Evolutionary conservation across 2,113 vertebrate genomes (phyloP), one percentile per base, ranked within the genome.

Genomic region (Rafetus swinhoei): DNA sequence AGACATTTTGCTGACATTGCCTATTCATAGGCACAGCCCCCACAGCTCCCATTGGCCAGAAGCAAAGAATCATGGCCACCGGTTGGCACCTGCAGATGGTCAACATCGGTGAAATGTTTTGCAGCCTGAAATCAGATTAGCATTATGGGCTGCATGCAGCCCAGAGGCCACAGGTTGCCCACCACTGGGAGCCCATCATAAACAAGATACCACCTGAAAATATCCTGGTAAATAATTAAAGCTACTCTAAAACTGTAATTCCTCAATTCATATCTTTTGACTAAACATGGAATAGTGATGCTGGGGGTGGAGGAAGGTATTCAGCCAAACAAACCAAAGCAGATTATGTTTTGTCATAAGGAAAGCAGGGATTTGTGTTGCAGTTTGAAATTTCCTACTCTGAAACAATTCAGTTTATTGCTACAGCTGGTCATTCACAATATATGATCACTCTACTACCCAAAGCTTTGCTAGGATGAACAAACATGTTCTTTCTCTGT

Each of bases 391-490:
- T 18, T 93, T 86, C 19, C 2, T 25, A 84, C 25, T 32, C 24
- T 12, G 9, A 82, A 82, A 22, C 1, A 2, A 7, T 54, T 77
- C 35, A 55, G 16, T 1, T 9, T 0, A 16, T 82, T 65, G 21
- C 55, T 53, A 45, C 11, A 55, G 1, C 2, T 2, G 53, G 54
- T n/a, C 3, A 54, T 2, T 32, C 45, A 56, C 3, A 35, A 4
- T 0, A 0, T 4, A 80, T n/a, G 0, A 18, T 5, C 57, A 77
- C 22, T 84, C 18, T 56, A 50, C 62, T 59, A 2, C 50, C 62
- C 18, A 27, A 1, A 79, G 16, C 9, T 84, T 15, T 1, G 0
- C 5, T 5, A 87, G 83, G 2, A 25, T 0, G 0, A 0, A 0
- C 11, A 83, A 15, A 32, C 0, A 0, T 6, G 32, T 59, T 1